phyloP scores from a whole-genome alignment of 37 sponge, comb jelly and placozoan genomes.

The Bolinopsis microptera region DNA sequence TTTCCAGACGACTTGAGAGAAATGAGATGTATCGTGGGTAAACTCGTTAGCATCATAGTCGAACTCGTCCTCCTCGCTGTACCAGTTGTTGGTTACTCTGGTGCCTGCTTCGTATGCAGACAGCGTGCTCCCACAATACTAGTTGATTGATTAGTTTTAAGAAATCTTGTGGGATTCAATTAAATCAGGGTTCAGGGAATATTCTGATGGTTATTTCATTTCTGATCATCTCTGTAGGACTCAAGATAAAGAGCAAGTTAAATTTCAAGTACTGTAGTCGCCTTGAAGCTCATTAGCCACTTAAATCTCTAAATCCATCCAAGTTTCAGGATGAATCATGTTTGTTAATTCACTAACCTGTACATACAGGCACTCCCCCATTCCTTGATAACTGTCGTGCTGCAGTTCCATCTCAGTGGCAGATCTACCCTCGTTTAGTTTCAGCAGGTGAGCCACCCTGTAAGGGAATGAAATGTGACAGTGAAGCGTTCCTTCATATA shows the following conservation, averaged over 20 bases:
- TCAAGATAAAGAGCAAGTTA: no score
- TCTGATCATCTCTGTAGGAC: no score
- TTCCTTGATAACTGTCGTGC: slow-evolving; percentile 18
- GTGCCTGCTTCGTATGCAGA: background rate
- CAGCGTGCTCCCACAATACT: background rate
- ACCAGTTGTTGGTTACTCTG: slow-evolving; percentile 37
- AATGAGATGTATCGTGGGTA: background rate
- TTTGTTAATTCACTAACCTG: slow-evolving; percentile 30
- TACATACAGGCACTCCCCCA: slow-evolving; percentile 52
- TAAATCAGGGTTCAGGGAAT: no score
- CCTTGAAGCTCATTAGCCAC: no score
- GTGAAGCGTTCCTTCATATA: no score
- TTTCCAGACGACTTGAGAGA: slow-evolving; percentile 63
- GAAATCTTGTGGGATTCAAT: no score
- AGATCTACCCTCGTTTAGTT: background rate
- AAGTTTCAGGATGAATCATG: no score
- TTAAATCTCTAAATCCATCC: no score
- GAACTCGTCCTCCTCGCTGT: slow-evolving; percentile 56
- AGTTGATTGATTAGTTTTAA: no score
- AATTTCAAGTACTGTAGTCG: no score
- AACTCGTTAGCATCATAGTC: slow-evolving; percentile 4
- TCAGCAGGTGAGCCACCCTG: slow-evolving; percentile 36
- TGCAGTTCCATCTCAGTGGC: background rate
- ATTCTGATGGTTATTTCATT: no score
- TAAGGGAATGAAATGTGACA: background rate